phyloP scores from a whole-genome alignment of 2,888 invertebrate species.

The Epsilonema sp. region DNA sequence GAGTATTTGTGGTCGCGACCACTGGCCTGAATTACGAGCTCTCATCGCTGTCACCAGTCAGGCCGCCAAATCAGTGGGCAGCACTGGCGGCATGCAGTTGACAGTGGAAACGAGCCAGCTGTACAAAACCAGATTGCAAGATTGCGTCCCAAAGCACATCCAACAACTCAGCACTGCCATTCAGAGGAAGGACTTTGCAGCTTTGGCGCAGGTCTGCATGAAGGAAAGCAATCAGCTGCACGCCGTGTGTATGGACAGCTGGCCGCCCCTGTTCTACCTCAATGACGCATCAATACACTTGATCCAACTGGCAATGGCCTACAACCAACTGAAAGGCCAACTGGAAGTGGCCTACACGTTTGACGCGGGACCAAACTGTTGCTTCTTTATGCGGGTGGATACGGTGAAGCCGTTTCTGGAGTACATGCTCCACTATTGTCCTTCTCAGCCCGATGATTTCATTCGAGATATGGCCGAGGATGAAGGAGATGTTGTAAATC shows the following conservation, averaged over 20 bases:
- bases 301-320: slow-evolving; percentile 55
- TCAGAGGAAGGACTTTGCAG: slow-evolving; percentile 48
- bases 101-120: slow-evolving; percentile 60
- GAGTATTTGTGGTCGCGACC: slow-evolving; percentile 34
- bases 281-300: slow-evolving; percentile 65
- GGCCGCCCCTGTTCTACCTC: slow-evolving; percentile 77
- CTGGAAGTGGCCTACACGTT: slow-evolving; percentile 72
- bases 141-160: slow-evolving; percentile 45
- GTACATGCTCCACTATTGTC: slow-evolving; percentile 3
- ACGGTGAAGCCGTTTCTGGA: neutral
- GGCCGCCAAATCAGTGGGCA: slow-evolving; percentile 16
- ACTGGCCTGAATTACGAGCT: slow-evolving; percentile 77
- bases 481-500: no score
- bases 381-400: slow-evolving; percentile 46
- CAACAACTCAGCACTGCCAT: slow-evolving; percentile 38
- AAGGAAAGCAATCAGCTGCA: slow-evolving; percentile 88
- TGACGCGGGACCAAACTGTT: slow-evolving; percentile 95
- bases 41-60: slow-evolving; percentile 59
- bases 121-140: slow-evolving; percentile 48
- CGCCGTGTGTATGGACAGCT: slow-evolving; percentile 74
- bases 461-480: no score
- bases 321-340: slow-evolving; percentile 44
- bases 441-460: no score
- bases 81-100: slow-evolving; percentile 63
- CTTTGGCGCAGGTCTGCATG: slow-evolving; percentile 83